A percentile compares a stretch with the other conserved stretches of the same genome.
Conservation (phyloP, 2,113 vertebrate genomes). For the Ramphastos sulfuratus region DNA sequence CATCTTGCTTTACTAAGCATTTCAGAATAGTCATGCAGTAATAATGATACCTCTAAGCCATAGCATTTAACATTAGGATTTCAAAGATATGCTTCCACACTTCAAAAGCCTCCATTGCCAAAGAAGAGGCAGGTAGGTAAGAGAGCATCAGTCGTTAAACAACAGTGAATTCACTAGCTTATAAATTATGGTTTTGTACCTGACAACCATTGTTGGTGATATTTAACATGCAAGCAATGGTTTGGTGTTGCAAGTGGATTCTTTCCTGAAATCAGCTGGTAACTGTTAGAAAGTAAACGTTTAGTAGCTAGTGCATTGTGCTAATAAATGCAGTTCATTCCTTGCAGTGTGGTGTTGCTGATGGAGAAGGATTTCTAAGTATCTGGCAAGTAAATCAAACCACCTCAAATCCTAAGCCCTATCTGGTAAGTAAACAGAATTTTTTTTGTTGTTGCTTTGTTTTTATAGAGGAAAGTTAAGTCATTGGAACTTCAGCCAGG, state of each 20-base stretch:
- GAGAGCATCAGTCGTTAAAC: neutral
- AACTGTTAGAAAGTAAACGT: neutral
- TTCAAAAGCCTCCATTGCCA: neutral
- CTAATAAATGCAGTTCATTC: neutral
- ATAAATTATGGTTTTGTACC: neutral
- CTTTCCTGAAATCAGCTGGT: neutral
- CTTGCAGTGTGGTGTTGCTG: constrained; percentile 93
- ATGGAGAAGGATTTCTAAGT: constrained; percentile 96
- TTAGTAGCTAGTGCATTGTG: neutral
- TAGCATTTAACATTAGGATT: neutral
- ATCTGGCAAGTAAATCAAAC: constrained; percentile 99
- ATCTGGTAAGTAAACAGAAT: constrained; percentile 83
- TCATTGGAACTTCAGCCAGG: neutral
- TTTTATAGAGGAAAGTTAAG: neutral
- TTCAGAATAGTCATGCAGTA: neutral
- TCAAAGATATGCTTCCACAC: neutral
- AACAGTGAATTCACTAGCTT: neutral
- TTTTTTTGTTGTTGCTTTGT: neutral
- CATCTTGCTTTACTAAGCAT: neutral
- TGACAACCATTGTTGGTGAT: neutral
- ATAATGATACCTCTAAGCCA: neutral
- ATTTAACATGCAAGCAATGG: neutral
- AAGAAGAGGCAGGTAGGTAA: neutral
- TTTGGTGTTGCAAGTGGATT: neutral
- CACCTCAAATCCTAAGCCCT: constrained; percentile 94